Base-by-base conservation (phyloP, 2,888 invertebrate species). In the Nemurella pictetii region DNA sequence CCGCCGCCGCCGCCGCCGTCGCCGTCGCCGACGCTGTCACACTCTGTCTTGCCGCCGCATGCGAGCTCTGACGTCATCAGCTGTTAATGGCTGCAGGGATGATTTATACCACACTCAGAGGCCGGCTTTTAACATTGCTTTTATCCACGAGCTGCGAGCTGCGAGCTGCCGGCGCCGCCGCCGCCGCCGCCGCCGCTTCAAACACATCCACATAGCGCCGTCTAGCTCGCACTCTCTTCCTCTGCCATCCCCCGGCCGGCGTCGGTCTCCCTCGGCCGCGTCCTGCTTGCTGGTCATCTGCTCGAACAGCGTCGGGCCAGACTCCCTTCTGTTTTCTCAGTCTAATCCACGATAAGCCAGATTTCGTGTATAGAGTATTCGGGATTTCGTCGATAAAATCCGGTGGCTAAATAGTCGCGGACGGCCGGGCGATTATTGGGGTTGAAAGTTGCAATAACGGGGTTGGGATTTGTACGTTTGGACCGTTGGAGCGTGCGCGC, bases 11-110 rank as follows among this genome's bases (percentile, higher is more conserved):
- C 4, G 32, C 32, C 32, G 55, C 20, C 55, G 55, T 55, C 12
- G 55, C 20, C 55, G 55, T 55, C 12, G 55, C 20, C 55, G 55
- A 20, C 55, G 55, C 55, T 55, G 55, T 55, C 55, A 55, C 55
- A 55, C 55, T 55, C 9, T 55, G 55, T 55, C 55, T 55, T 55
- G 55, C 15, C 9, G 55, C 55, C 55, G 55, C 55, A 55, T 55
- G 55, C 55, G 55, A 55, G 55, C 55, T 55, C 55, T 55, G 55
- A 55, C 55, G 55, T 55, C 55, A 55, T 55, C 55, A 55, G 55
- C 55, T 55, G 75, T 28, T 75, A 75, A 75, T 75, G 75, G 75
- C 75, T 75, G 27, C 75, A 28, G 75, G 75, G 75, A 75, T 75
- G 75, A 75, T 75, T 75, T 75, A 75, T 75, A 28, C 15, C 12